These are phyloP conservation scores for Chironomus striatipennis DNA, from an alignment of 1,140 invertebrate species.

Conservation along the genomic window DNA sequence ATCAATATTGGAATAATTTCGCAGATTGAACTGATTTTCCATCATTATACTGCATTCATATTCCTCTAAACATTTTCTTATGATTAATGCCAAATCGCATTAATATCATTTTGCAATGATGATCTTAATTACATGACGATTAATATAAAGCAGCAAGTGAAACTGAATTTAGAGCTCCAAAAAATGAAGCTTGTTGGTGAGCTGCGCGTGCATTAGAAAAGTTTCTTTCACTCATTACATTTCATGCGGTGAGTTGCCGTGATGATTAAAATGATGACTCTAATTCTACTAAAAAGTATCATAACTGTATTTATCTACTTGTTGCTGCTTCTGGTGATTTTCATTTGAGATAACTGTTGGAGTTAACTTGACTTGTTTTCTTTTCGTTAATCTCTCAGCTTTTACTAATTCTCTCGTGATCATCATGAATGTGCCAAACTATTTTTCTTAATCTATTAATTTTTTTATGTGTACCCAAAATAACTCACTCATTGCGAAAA, in stretches of 20 bases:
- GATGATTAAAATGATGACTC: constrained; percentile 8
- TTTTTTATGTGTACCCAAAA: too few species aligned
- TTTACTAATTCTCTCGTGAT: too few species aligned
- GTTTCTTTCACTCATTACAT: background rate
- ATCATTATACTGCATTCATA: background rate
- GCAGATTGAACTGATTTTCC: background rate
- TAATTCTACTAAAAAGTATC: background rate
- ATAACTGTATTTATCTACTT: background rate
- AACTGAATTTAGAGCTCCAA: background rate
- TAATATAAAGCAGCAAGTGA: background rate
- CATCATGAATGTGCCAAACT: too few species aligned
- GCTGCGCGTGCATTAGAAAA: constrained; percentile 5
- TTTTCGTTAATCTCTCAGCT: background rate
- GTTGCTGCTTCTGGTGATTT: background rate
- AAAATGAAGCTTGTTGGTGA: background rate
- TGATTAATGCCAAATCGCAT: constrained; percentile 1
- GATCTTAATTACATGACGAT: constrained; percentile 5
- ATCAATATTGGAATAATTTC: background rate
- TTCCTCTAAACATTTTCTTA: background rate
- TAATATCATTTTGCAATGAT: background rate
- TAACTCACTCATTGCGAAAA: background rate
- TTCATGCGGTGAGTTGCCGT: background rate
- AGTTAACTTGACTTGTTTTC: background rate
- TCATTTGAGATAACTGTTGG: background rate
- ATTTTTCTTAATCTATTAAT: too few species aligned